Conservation (phyloP, 2,888 invertebrate genomes). For the Brachypalpus laphriformis region DNA sequence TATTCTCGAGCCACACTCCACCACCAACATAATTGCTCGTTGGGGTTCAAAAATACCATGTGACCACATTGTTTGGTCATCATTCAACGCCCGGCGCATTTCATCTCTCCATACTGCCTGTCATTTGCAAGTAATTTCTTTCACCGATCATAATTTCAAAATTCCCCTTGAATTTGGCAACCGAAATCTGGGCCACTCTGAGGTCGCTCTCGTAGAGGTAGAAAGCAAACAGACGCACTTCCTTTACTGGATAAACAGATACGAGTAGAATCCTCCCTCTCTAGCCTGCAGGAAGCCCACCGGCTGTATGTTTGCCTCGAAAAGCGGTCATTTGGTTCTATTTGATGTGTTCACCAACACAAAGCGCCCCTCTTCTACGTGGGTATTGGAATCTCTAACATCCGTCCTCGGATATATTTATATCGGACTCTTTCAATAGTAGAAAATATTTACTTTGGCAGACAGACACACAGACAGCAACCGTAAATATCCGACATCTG, state of each 20-base stretch:
- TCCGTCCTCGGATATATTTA: constrained; percentile 13
- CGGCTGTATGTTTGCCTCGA: not conserved
- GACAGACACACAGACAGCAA: not conserved
- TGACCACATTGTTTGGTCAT: constrained; percentile 18
- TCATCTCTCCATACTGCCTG: constrained; percentile 11
- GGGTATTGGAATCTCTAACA: not conserved
- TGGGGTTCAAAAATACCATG: not conserved
- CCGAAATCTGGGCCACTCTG: constrained; percentile 3
- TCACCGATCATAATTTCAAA: constrained; percentile 20
- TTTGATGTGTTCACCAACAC: constrained; percentile 15
- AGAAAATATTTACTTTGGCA: constrained; percentile 48
- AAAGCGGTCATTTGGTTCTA: constrained; percentile 3
- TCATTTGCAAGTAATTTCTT: constrained; percentile 39
- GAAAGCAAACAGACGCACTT: constrained; percentile 37
- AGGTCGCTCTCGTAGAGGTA: not conserved
- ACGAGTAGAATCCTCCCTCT: not conserved
- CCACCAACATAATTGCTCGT: not conserved
- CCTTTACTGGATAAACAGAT: constrained; percentile 26
- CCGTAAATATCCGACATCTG: constrained; percentile 9
- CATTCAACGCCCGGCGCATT: constrained; percentile 9
- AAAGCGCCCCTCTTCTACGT: not conserved
- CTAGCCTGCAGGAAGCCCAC: not conserved
- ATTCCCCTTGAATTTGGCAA: constrained; percentile 3
- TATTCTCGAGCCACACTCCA: too few relatives aligned
- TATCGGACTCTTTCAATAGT: constrained; percentile 10